phyloP scores from a whole-genome alignment of 2,888 invertebrate species.

The Agrochola litura region DNA sequence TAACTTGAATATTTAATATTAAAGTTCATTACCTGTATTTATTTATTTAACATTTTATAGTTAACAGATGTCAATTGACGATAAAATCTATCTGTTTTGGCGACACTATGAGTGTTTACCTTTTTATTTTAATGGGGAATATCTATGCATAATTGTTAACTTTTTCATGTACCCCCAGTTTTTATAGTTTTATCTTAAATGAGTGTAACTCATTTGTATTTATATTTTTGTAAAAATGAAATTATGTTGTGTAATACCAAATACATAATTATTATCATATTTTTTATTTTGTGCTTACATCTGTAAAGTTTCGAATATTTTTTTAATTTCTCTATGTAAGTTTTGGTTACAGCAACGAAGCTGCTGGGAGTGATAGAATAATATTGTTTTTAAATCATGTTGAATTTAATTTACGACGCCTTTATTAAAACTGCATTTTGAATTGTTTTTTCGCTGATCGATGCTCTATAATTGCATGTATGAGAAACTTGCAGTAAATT shows the following conservation, averaged over 20 bases:
- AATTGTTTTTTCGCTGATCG: constrained; percentile 15
- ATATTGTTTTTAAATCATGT: constrained; percentile 60
- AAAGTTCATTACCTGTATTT: constrained; percentile 73
- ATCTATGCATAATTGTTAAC: constrained; percentile 79
- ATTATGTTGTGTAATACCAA: constrained; percentile 89
- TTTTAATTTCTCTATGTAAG: constrained; percentile 77
- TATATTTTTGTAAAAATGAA: constrained; percentile 78
- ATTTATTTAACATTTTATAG: constrained; percentile 77
- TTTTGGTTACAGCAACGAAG: constrained; percentile 81
- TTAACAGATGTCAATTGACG: constrained; percentile 79
- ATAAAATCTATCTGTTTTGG: constrained; percentile 79
- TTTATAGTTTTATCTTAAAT: constrained; percentile 77
- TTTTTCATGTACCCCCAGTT: constrained; percentile 76
- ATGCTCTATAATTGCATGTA: constrained; percentile 44
- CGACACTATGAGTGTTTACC: constrained; percentile 87
- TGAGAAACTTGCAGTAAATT: constrained; percentile 33
- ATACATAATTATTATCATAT: constrained; percentile 79
- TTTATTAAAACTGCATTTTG: constrained; percentile 53
- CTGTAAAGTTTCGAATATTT: constrained; percentile 85
- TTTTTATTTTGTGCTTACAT: constrained; percentile 85
- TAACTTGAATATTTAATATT: constrained; percentile 78
- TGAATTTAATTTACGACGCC: constrained; percentile 59
- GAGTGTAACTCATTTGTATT: constrained; percentile 86
- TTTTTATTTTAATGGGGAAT: constrained; percentile 74
- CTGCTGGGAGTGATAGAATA: constrained; percentile 63